These are phyloP conservation scores for Hydrozoanthus tunicans DNA, from an alignment of 64 coral and sea anemone species.

Conservation along the genomic window DNA sequence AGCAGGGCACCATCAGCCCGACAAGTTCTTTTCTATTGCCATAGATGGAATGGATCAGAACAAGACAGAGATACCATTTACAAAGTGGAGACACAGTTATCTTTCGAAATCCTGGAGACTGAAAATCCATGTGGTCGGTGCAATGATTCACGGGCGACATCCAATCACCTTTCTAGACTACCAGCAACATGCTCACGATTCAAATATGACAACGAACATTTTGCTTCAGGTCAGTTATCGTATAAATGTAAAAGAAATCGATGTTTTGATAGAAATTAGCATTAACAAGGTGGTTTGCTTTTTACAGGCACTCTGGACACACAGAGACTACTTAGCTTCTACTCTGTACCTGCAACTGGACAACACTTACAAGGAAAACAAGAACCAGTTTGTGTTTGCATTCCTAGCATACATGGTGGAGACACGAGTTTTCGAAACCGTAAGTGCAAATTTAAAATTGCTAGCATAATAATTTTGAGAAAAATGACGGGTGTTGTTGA, in stretches of 20 bases:
- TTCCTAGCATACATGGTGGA: constrained; percentile 28
- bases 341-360: constrained; percentile 32
- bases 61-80: constrained; percentile 42
- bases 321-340: constrained; percentile 13
- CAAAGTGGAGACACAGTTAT: constrained; percentile 12
- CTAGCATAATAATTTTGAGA: too few species aligned
- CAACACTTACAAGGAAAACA: constrained; percentile 35
- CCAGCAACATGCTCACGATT: constrained; percentile 36
- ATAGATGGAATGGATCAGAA: constrained; percentile 63
- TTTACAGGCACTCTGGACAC: background rate
- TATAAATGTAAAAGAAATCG: too few species aligned
- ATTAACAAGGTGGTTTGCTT: background rate
- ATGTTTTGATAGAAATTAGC: too few species aligned
- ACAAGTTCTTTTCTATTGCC: constrained; percentile 44
- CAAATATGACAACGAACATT: constrained; percentile 35
- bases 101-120: background rate
- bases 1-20: background rate
- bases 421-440: background rate
- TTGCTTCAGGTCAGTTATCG: background rate
- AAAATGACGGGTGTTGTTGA: too few species aligned
- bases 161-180: constrained; percentile 46
- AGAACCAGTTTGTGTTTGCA: constrained; percentile 42
- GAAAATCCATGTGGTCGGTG: constrained; percentile 40
- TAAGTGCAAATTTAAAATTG: too few species aligned
- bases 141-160: too few species aligned